Evolutionary conservation across 2,113 vertebrate species (phyloP), one percentile per base, ranked within the genome.

Genomic region (Sebastes fasciatus): DNA sequence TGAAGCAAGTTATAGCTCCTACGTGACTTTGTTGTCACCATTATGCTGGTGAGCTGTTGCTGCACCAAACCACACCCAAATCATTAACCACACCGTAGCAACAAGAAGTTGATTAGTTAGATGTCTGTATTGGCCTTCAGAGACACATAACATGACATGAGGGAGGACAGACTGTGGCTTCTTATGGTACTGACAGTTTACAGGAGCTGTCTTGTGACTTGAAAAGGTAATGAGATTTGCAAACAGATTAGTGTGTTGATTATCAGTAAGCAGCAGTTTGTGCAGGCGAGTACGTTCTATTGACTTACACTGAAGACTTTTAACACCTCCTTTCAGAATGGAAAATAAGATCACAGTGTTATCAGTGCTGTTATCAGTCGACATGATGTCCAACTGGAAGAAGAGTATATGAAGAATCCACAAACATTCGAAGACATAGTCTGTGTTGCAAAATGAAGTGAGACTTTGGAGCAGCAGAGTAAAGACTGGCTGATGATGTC

Each of bases 171-270:
- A 6, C 46, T 51, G 7, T 1, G 4, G 26, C 60, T 61, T 72
- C 26, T 54, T 12, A 6, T 23, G 43, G 8, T 1, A 6, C 23
- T 19, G 61, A 43, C 23, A 9, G n/a, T 48, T 74, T 5, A 19
- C 45, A 40, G 16, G 48, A 48, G 48, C 75, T 11, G 42, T 12
- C 13, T 49, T 16, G 21, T 23, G 43, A 10, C 68, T 69, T 55
- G 9, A 69, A 40, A 68, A 57, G 51, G 14, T 55, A 65, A 79
- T 65, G 16, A 12, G 62, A 54, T 84, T 74, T 74, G 21, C 46
- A 14, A 34, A 73, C 49, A 55, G 63, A 70, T 70, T 55, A 64
- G 57, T 23, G 42, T 13, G 57, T 52, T 74, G 60, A 57, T 43
- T n/a, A 34, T 61, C 51, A 19, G 67, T 2, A 14, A 3, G 4